Evolutionary conservation across 2,888 invertebrate species (phyloP), one percentile per base, ranked within the genome.

Genomic region (Andrena minutula): DNA sequence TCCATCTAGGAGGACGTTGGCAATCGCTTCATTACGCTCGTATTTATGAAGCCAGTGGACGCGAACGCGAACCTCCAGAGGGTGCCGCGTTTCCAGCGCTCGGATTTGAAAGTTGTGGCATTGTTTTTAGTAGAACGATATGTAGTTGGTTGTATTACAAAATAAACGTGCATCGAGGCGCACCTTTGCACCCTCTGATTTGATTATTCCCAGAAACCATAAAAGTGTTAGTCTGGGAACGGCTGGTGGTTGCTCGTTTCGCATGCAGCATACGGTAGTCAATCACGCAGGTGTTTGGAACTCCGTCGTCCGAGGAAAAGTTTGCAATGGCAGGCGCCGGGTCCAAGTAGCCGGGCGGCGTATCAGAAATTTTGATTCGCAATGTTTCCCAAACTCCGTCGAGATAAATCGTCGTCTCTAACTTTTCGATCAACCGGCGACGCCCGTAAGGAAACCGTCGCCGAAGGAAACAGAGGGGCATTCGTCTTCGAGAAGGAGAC

Each of bases 301-400:
- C 41, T 47, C 28, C 20, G n/a, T 30, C 20, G 30, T 49, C 51
- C 61, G 32, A n/a, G 23, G 71, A 35, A 61, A 79, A 79, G 53
- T 78, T 79, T 66, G 78, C 61, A 60, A 78, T 51, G 51, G 47
- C 51, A 4, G 56, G 56, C 56, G 23, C 30, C 23, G 32, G 12
- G 28, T 51, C 47, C 16, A 69, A 71, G 84, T 81, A 84, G 71
- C 75, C 65, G 65, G 65, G 65, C 78, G 75, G 70, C 70, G 85
- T 75, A 75, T 56, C 85, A 85, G 79, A 85, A 85, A 85, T 85
- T 85, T 80, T 75, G 85, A 85, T 85, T 79, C 83, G 49, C 47
- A 35, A 51, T 32, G 68, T 71, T 63, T 68, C 60, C 64, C 60
- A 28, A 35, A 23, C 58, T 28, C 47, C 49, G 60, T 35, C 66